Conservation (phyloP, 2,113 vertebrate species). For the Lasiurus borealis region DNA sequence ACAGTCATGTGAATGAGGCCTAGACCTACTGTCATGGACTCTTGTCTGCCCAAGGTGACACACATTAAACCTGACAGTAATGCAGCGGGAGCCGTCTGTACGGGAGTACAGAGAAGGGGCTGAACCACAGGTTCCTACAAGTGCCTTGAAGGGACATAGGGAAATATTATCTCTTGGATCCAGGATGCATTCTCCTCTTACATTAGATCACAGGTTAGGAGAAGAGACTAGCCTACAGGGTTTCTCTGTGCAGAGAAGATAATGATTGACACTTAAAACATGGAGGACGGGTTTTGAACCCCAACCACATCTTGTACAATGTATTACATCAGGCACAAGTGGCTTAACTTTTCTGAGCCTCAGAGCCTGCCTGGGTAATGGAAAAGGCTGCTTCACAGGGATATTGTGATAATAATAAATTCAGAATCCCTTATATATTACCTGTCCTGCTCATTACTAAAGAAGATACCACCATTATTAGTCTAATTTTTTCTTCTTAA, state of each 20-base stretch:
- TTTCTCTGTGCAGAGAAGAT: neutral
- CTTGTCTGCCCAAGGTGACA: neutral
- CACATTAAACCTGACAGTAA: no score
- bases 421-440: neutral
- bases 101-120: neutral
- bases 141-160: neutral
- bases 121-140: neutral
- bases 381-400: neutral
- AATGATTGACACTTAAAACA: neutral
- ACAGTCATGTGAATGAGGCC: neutral
- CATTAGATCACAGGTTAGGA: neutral
- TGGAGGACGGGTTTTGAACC: neutral
- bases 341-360: neutral
- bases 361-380: neutral
- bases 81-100: fast-evolving
- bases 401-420: neutral
- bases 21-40: neutral
- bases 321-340: neutral
- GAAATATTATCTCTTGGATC: neutral
- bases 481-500: neutral
- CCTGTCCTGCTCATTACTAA: neutral
- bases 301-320: neutral
- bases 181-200: neutral
- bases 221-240: neutral
- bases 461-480: neutral